Base-by-base conservation (phyloP, 2,888 invertebrate genomes). In the Molorchus minor region DNA sequence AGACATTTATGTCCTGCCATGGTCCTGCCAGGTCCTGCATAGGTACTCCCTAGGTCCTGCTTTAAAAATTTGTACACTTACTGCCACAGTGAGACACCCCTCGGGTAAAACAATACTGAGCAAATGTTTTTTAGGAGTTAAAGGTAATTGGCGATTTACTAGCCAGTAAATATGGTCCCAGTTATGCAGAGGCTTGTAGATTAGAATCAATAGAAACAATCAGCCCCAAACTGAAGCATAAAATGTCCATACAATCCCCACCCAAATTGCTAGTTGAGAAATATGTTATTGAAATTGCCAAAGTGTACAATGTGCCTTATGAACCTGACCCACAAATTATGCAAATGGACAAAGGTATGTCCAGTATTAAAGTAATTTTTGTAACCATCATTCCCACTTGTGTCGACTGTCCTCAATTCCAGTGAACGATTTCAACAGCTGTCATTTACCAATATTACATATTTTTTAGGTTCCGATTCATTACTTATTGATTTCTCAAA, bases 241-340 rank as follows among this genome's bases (percentile, higher is more conserved):
- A 98, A 82, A 83, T 98, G 81, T 91, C 93, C 17, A 90, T 97
- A 5, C 94, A 97, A 71, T 95, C 96, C 25, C 99, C 99, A 2
- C 94, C 98, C 0, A 98, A 96, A 79, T 83, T 96, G 53, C 85
- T 99, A 13, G 92, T 99, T 4, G 99, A 99, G 79, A 93, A 92
- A 77, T 95, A 89, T 84, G 86, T 98, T 70, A 92, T 97, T 72
- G 98, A 98, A 83, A 99, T 99, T 71, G 96, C 98, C 0, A 96
- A 93, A 80, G 94, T 93, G 73, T 98, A 95, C 77, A 93, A 96
- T 80, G 90, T 99, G 45, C 90, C 92, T 45, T 99, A 98, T 80
- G 93, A 93, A 66, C 97, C 98, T 0, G 98, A 99, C 85, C 92
- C 94, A 65, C 91, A 93, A 81, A 86, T 95, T 5, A 91, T 96